Evolutionary conservation across 2,888 invertebrate genomes (phyloP), one percentile per base, ranked within the genome.

Genomic region (Stenolophus ochropezus): DNA sequence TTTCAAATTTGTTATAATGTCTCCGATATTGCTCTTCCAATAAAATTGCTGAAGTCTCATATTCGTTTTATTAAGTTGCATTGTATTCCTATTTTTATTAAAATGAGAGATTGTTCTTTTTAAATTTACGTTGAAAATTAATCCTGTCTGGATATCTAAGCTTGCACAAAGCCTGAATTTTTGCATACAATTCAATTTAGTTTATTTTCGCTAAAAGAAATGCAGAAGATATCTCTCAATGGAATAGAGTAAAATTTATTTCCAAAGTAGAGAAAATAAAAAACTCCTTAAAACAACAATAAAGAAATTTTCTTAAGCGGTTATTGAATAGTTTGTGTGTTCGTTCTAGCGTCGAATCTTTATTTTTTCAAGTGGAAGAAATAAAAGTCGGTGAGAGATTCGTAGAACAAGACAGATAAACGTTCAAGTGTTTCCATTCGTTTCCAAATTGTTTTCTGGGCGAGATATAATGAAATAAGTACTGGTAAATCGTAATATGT

Each of bases 301-400:
- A 61, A 61, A 61, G 61, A 61, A 61, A 61, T 61, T 61, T 61
- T 61, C 61, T 25, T 61, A 61, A 61, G 61, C 61, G 23, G 25
- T 25, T 61, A 25, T 61, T 61, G 23, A 61, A 25, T 61, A 61
- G 61, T 61, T 61, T 25, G 4, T 25, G 23, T 0, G n/a, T 11
- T 61, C 25, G 25, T 25, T 61, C 25, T 61, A 25, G 25, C 21
- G 25, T 23, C 4, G 4, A 25, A 25, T 61, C 14, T 25, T 61
- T 23, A 61, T 61, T 61, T 61, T 61, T 61, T 61, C 61, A 61
- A 61, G 61, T 61, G 61, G 61, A 61, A 61, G 33, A 56, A 61
- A 61, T 61, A 61, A 61, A 61, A 61, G 61, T 61, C 61, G 23
- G 61, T 25, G 11, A 61, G 25, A 23, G 61, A 61, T 61, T 25